Percentiles rank a stretch among this genome's conserved stretches.
phyloP scores from a whole-genome alignment of 2,888 invertebrate species.

The Caenorhabditis sp. region DNA sequence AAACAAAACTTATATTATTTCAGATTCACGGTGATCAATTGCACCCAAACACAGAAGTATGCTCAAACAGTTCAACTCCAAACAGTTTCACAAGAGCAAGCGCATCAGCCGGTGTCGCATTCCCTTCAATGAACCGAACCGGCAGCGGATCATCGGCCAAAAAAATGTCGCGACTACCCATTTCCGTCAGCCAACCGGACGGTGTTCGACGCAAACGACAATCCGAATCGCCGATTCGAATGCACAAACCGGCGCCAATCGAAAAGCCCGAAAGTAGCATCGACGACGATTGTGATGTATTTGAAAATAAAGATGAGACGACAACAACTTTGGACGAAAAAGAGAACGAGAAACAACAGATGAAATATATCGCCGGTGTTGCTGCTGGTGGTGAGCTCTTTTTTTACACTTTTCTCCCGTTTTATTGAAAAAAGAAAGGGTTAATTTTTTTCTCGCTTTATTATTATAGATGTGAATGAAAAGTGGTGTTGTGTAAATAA shows the following conservation, averaged over 20 bases:
- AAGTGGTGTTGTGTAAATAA: slow-evolving; percentile 29
- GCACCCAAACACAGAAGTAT: slow-evolving; percentile 52
- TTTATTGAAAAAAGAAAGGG: slow-evolving; percentile 12
- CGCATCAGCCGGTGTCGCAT: slow-evolving; percentile 54
- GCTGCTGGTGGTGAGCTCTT: neutral
- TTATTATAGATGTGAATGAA: neutral
- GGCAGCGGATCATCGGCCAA: slow-evolving; percentile 10
- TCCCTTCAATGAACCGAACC: slow-evolving; percentile 52
- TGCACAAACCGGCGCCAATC: slow-evolving; percentile 31
- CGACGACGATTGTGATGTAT: slow-evolving; percentile 14
- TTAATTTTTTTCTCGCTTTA: slow-evolving; percentile 10
- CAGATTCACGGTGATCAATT: slow-evolving; percentile 59
- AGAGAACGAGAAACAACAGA: slow-evolving; percentile 17
- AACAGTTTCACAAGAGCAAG: slow-evolving; percentile 33
- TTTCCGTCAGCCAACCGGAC: slow-evolving; percentile 45
- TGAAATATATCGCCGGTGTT: neutral
- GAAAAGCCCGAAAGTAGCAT: slow-evolving; percentile 22
- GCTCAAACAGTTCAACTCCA: slow-evolving; percentile 22
- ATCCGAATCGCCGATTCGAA: slow-evolving; percentile 21
- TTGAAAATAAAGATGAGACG: slow-evolving; percentile 5
- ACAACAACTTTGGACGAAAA: slow-evolving; percentile 6
- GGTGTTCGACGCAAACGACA: slow-evolving; percentile 10
- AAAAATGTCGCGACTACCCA: slow-evolving; percentile 37
- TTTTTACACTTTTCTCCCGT: slow-evolving; percentile 2
- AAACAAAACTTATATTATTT: too few relatives aligned